These are phyloP conservation scores for Heteromormyrus szaboi DNA, from an alignment of 2,797 vertebrate species.

Conservation along the genomic window DNA sequence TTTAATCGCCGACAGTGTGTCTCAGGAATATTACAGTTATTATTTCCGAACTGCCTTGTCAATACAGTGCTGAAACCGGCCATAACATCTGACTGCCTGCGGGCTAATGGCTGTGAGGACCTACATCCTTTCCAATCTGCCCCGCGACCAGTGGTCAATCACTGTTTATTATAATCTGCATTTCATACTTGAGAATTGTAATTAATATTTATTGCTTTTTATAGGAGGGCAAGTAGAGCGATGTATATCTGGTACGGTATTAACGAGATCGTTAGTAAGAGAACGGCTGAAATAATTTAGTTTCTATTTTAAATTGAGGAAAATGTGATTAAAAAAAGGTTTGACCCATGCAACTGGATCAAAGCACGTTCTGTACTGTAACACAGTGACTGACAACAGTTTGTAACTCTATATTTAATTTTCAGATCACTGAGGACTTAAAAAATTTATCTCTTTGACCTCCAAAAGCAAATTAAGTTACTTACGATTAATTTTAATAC, in stretches of 20 bases:
- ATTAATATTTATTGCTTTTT: not conserved
- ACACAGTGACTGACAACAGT: not conserved
- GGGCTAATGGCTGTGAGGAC: slow-evolving; percentile 28
- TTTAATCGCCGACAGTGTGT: slow-evolving; percentile 58
- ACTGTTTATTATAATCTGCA: not conserved
- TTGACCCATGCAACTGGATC: not conserved
- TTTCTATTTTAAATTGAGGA: not conserved
- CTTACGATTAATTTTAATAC: slow-evolving; percentile 16
- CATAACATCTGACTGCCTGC: slow-evolving; percentile 27
- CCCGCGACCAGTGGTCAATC: not conserved
- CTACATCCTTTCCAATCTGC: not conserved
- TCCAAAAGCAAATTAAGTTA: slow-evolving; percentile 11
- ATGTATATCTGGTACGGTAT: not conserved
- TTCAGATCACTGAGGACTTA: not conserved
- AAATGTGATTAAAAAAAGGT: not conserved
- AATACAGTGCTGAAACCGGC: slow-evolving; percentile 52
- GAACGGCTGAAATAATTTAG: not conserved
- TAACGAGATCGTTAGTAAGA: not conserved
- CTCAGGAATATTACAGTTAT: slow-evolving; percentile 48
- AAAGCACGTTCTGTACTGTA: not conserved
- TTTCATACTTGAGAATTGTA: not conserved
- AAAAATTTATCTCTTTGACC: slow-evolving; percentile 12
- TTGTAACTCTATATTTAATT: slow-evolving; percentile 14
- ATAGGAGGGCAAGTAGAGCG: not conserved
- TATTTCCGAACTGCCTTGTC: slow-evolving; percentile 61